These are phyloP conservation scores for Diplodus puntazzo DNA, from an alignment of 2,797 vertebrate species.

Conservation along the genomic window DNA sequence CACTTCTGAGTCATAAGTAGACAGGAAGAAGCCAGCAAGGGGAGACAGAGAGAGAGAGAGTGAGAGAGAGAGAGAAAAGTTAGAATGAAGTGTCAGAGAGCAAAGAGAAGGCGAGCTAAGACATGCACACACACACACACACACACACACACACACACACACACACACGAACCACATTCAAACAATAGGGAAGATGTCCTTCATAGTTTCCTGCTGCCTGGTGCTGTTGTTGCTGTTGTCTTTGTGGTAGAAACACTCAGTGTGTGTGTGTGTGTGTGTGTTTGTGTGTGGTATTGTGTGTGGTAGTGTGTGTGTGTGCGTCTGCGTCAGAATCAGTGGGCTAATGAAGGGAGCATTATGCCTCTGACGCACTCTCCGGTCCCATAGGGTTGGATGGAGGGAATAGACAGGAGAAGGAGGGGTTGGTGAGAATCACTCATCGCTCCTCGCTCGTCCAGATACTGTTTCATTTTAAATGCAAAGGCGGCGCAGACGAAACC, in stretches of 20 bases:
- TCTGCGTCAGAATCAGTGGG: slow-evolving; percentile 68
- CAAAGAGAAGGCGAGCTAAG: slow-evolving; percentile 23
- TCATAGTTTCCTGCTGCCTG: slow-evolving; percentile 42
- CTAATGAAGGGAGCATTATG: slow-evolving; percentile 75
- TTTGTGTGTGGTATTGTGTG: slow-evolving; percentile 39
- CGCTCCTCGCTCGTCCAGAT: slow-evolving; percentile 31
- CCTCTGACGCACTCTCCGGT: slow-evolving; percentile 77
- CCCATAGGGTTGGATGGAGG: slow-evolving; percentile 70
- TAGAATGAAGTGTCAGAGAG: slow-evolving; percentile 42
- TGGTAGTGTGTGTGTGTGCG: slow-evolving; percentile 18
- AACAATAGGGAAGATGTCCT: slow-evolving; percentile 48
- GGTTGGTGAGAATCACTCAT: slow-evolving; percentile 27
- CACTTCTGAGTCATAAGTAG: slow-evolving; percentile 76
- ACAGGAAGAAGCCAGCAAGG: slow-evolving; percentile 49
- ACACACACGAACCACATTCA: slow-evolving; percentile 8
- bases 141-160: slow-evolving; percentile 1
- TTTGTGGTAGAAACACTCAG: slow-evolving; percentile 52
- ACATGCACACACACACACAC: not conserved
- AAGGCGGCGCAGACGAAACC: not conserved
- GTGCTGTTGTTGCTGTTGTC: slow-evolving; percentile 49
- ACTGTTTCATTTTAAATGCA: slow-evolving; percentile 40
- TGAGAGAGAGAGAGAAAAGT: slow-evolving; percentile 19
- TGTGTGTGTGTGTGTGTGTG: slow-evolving; percentile 28
- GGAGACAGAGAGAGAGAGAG: slow-evolving; percentile 7
- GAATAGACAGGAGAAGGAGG: slow-evolving; percentile 50